A percentile compares a stretch with the other conserved stretches of the same genome.
These are phyloP conservation scores for Drosophila ironensis DNA, from an alignment of 1,140 invertebrate species.

Conservation along the genomic window DNA sequence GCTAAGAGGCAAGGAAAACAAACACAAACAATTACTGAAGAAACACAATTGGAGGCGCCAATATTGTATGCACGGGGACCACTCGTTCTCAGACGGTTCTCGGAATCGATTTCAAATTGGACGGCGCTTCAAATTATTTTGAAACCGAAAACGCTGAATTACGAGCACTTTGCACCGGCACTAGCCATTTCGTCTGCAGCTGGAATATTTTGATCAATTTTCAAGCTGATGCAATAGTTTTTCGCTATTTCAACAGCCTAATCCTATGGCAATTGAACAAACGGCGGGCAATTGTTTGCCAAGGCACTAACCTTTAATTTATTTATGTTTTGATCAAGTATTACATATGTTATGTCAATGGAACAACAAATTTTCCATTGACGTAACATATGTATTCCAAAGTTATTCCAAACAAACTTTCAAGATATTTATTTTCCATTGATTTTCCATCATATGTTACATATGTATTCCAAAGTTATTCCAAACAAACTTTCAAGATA, in stretches of 20 bases:
- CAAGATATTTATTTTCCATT: too few species aligned
- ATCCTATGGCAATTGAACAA: slow-evolving; percentile 17
- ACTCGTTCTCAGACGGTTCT: slow-evolving; percentile 26
- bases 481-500: not conserved
- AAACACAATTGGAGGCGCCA: too few species aligned
- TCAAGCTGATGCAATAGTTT: slow-evolving; percentile 44
- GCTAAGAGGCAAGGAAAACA: not conserved
- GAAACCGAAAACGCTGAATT: slow-evolving; percentile 86
- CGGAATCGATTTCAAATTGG: slow-evolving; percentile 21
- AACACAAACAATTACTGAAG: not conserved
- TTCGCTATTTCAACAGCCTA: slow-evolving; percentile 23
- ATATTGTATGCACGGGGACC: not conserved
- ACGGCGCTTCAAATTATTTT: slow-evolving; percentile 82
- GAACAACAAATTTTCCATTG: too few species aligned
- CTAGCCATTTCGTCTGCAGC: slow-evolving; percentile 84
- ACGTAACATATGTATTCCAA: too few species aligned
- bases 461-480: not conserved
- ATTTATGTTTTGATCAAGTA: not conserved
- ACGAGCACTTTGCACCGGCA: slow-evolving; percentile 85
- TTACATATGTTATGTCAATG: too few species aligned
- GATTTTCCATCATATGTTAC: too few species aligned
- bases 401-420: not conserved
- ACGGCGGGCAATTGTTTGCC: slow-evolving; percentile 8
- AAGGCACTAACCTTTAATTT: slow-evolving; percentile 14
- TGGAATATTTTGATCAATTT: slow-evolving; percentile 1